Base-by-base conservation (phyloP, 2,113 vertebrate genomes). In the Phasianus colchicus region DNA sequence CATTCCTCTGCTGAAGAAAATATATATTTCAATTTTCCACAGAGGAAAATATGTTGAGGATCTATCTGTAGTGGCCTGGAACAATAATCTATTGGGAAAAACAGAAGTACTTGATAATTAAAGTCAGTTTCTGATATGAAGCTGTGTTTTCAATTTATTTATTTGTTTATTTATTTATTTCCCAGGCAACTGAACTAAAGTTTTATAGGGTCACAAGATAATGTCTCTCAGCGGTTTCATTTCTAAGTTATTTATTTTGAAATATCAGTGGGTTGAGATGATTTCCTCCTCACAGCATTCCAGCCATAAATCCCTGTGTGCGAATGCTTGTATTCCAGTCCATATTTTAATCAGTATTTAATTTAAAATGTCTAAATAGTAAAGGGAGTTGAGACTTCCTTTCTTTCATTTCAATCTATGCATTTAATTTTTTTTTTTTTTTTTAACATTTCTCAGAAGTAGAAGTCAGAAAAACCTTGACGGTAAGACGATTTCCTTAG, bases 1-100 rank as follows among this genome's bases (percentile, higher is more conserved):
- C 42, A 9, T 22, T 50, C 13, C 1, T 50, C 22, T 42, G 18
- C 48, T 30, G 32, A 57, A 66, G n/a, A 22, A 18, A 0, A 0
- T 38, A 66, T 5, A n/a, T 40, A 25, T 55, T 73, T 64, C n/a
- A 85, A 40, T 29, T 47, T 85, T 48, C 13, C 13, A 9, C 22
- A 17, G 14, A 42, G 27, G 13, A 74, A 84, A 55, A 67, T 7
- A 9, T 7, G 2, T 30, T 30, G 25, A 52, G 19, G 19, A 30
- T 32, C 16, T 38, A 57, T 18, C 38, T 36, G 17, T 2, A 4
- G 20, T 47, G n/a, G 21, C 13, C 10, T 34, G 52, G 52, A 58
- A 48, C 5, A 25, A 38, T 47, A 22, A 80, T 32, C 40, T 38
- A n/a, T 1, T 18, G 27, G 40, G 13, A 66, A 74, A 73, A 45